phyloP scores from a whole-genome alignment of 2,113 vertebrate genomes.

The Tupaia chinensis region DNA sequence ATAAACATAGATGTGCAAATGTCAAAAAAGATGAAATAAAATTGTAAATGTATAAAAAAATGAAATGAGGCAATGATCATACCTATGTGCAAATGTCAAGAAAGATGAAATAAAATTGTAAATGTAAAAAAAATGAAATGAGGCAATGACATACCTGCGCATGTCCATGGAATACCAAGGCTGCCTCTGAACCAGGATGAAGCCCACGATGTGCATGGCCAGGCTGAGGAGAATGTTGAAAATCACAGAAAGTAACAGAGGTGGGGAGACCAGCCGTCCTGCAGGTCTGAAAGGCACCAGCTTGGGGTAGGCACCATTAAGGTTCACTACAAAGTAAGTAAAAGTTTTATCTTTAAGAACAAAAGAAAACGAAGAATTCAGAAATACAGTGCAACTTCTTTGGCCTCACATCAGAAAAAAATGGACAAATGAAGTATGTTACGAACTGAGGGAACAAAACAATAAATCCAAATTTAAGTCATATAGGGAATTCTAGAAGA shows the following conservation, averaged over 20 bases:
- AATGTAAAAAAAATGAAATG: no score
- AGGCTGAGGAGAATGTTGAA: constrained; percentile 89
- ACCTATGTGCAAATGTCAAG: no score
- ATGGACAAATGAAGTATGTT: neutral
- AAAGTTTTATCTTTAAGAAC: neutral
- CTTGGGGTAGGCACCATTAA: constrained; percentile 88
- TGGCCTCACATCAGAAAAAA: neutral
- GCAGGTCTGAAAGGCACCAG: constrained; percentile 88
- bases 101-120: no score
- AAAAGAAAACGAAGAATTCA: neutral
- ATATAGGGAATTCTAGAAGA: constrained; percentile 20
- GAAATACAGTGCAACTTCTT: neutral
- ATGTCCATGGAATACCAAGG: constrained; percentile 86
- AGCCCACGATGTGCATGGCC: constrained; percentile 86
- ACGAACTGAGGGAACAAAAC: neutral
- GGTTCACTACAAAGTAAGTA: constrained; percentile 86
- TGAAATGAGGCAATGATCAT: no score
- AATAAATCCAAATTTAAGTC: constrained; percentile 20
- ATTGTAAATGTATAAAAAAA: no score
- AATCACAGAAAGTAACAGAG: constrained; percentile 88
- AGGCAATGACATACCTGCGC: constrained; percentile 66
- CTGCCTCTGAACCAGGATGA: constrained; percentile 88
- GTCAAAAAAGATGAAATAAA: no score
- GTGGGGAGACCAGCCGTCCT: constrained; percentile 87
- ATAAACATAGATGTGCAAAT: no score